Base-by-base conservation (phyloP, 2,888 invertebrate genomes). In the Matsumyia berberina region DNA sequence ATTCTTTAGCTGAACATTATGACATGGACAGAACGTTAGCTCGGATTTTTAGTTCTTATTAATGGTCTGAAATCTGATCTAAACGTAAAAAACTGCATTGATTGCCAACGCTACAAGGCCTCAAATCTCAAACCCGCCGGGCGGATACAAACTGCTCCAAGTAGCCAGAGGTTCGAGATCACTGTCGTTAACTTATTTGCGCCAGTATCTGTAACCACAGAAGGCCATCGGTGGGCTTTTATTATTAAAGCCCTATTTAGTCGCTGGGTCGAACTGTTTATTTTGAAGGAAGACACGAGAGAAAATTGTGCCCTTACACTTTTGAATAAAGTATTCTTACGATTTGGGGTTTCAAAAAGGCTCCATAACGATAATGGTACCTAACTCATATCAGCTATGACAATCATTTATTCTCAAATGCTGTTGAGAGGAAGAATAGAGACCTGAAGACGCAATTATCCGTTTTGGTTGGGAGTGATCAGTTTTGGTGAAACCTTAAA, bases 341-440 rank as follows among this genome's bases (percentile, higher is more conserved):
- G 90, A 12, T 90, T 88, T 78, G 90, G 90, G 0, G 19, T 88
- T 2, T 89, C 89, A 0, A 42, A 90, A 0, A 62, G 89, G 11
- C n/a, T 91, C 0, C 87, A 89, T 5, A 88, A 88, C 11, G 90
- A 91, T 44, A 91, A 91, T 12, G n/a, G n/a, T n/a, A n/a, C n/a
- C n/a, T n/a, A n/a, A n/a, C n/a, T n/a, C n/a, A n/a, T n/a, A n/a
- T n/a, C n/a, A n/a, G n/a, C n/a, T n/a, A n/a, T n/a, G n/a, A n/a
- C n/a, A n/a, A n/a, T n/a, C n/a, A n/a, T n/a, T n/a, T n/a, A n/a
- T n/a, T n/a, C n/a, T n/a, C n/a, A n/a, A n/a, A n/a, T n/a, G n/a
- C n/a, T n/a, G n/a, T n/a, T n/a, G n/a, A n/a, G n/a, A n/a, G n/a
- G n/a, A n/a, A n/a, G n/a, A n/a, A n/a, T n/a, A n/a, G n/a, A n/a